Base-by-base conservation (phyloP, 2,888 invertebrate species). In the Fragum fragum region DNA sequence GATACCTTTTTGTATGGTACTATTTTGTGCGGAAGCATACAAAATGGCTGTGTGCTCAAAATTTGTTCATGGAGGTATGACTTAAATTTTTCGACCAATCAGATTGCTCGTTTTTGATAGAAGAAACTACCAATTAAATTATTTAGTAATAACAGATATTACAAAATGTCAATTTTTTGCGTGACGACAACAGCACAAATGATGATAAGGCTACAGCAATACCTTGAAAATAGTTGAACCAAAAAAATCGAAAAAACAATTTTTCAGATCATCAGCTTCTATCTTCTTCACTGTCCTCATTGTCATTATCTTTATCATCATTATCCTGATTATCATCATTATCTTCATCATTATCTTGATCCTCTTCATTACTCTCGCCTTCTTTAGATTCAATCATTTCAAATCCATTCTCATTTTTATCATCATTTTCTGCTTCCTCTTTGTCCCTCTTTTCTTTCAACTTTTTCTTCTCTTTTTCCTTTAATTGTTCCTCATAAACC, bases 381-480 rank as follows among this genome's bases (percentile, higher is more conserved):
- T 77, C 71, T 26, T 57, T 59, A 1, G 59, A 23, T 21, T 73
- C 59, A 0, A 59, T 28, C 39, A 73, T 73, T 61, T 73, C 73
- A 73, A 73, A 73, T 26, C 42, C 73, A 59, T 73, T 61, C 16
- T 73, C 73, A 53, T 87, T 82, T 29, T 82, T 76, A 59, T 71
- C 78, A 32, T 86, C 87, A 71, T 61, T 82, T 73, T 87, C 89
- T 53, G 79, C 78, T 9, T 84, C 73, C 18, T 71, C 69, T 26
- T 70, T 68, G 3, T 70, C 61, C 28, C 83, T 75, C n/a, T 63
- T 53, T 28, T 73, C 42, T 26, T 39, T 52, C 73, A 83, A 81
- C 68, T 82, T 83, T 73, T 87, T 78, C 32, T 88, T 87, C 66
- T 85, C 76, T 61, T 84, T 82, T 53, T 88, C 82, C 73, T 87